phyloP scores from a whole-genome alignment of 2,113 vertebrate species.

The Myrmecophaga tridactyla region DNA sequence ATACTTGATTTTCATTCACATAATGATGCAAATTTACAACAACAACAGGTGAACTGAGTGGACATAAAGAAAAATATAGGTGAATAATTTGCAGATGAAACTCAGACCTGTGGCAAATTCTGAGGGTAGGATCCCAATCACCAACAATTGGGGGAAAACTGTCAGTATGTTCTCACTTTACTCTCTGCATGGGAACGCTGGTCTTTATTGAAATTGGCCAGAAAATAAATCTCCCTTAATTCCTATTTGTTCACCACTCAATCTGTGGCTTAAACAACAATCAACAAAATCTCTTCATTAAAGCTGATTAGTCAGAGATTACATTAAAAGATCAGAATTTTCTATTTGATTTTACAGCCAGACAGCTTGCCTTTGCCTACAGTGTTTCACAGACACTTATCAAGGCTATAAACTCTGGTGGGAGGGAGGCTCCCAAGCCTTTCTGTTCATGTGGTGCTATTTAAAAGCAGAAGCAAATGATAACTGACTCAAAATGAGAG shows the following conservation, averaged over 20 bases:
- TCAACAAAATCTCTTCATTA: constrained; percentile 47
- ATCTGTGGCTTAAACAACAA: constrained; percentile 39
- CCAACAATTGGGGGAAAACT: neutral
- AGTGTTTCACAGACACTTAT: accelerated
- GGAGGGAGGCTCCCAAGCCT: neutral
- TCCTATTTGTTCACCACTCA: neutral
- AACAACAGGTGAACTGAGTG: neutral
- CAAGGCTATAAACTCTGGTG: neutral
- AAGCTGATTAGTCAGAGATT: neutral
- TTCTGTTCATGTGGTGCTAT: neutral
- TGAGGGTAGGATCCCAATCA: neutral
- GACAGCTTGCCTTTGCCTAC: neutral
- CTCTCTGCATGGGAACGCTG: neutral
- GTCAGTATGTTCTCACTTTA: neutral
- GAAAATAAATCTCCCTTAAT: neutral
- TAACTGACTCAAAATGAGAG: neutral
- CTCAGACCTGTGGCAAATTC: neutral
- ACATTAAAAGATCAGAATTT: constrained; percentile 54
- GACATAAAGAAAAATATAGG: neutral
- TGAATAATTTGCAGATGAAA: neutral
- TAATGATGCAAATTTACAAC: neutral
- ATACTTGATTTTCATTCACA: neutral
- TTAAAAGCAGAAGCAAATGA: neutral
- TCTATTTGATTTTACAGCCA: constrained; percentile 42
- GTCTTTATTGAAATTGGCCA: constrained; percentile 8